Evolutionary conservation across 2,888 invertebrate genomes (phyloP).

Genomic region (Clostera curtula): DNA sequence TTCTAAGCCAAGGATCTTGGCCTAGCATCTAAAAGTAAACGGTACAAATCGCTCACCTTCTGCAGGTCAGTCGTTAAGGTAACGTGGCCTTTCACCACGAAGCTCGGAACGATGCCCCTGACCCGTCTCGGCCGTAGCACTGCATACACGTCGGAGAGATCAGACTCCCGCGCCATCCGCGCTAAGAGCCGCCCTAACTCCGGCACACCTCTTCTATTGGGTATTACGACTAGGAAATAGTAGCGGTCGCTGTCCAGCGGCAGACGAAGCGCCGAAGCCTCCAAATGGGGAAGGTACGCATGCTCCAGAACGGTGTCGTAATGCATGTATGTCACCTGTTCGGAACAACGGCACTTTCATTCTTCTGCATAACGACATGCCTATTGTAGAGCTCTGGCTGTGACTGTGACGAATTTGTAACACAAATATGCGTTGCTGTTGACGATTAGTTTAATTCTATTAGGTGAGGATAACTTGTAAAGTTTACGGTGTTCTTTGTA

Average conservation of each 20-base stretch:
- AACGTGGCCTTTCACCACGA: constrained; percentile 85
- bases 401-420: constrained; percentile 18
- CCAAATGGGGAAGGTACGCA: constrained; percentile 81
- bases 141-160: constrained; percentile 79
- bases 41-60: constrained; percentile 74
- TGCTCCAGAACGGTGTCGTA: constrained; percentile 87
- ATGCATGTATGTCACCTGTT: constrained; percentile 79
- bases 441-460: constrained; percentile 11
- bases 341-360: constrained; percentile 22
- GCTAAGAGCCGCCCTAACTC: constrained; percentile 78
- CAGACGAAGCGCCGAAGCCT: constrained; percentile 82
- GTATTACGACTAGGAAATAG: constrained; percentile 83
- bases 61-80: constrained; percentile 87
- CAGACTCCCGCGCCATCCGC: constrained; percentile 76
- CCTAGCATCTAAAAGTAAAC: background rate
- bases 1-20: background rate
- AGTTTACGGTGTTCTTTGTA: no score
- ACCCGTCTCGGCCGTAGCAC: constrained; percentile 82
- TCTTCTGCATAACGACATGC: constrained; percentile 9
- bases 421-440: constrained; percentile 17
- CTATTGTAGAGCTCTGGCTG: constrained; percentile 3
- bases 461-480: constrained; percentile 16
- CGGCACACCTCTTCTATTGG: constrained; percentile 76
- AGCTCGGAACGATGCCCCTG: constrained; percentile 86
- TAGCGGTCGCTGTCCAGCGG: constrained; percentile 88